phyloP scores from a whole-genome alignment of 1,140 invertebrate genomes.

The Euglossa dilemma region DNA sequence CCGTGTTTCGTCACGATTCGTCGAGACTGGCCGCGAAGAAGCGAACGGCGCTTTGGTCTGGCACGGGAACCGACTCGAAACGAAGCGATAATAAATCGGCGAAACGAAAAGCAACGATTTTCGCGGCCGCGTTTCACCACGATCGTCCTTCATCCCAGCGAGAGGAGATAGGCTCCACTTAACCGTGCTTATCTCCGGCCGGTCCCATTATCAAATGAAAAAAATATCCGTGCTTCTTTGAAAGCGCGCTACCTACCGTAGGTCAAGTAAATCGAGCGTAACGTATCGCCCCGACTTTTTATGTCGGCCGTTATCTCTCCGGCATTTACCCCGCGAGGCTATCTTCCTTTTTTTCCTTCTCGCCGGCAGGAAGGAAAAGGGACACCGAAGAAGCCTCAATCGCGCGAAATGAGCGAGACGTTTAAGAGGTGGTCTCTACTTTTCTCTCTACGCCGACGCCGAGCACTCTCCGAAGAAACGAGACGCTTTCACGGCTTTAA shows the following conservation, averaged over 20 bases:
- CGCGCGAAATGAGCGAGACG: constrained; percentile 25
- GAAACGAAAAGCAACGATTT: neutral
- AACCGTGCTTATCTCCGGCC: constrained; percentile 23
- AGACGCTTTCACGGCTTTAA: constrained; percentile 9
- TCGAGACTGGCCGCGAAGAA: neutral
- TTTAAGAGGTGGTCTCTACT: neutral
- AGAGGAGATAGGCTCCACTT: neutral
- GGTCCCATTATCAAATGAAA: constrained; percentile 6
- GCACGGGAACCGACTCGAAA: neutral
- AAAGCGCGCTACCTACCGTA: neutral
- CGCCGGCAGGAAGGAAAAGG: neutral
- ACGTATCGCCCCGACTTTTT: constrained; percentile 20
- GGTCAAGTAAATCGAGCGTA: constrained; percentile 51
- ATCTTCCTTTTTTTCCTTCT: neutral
- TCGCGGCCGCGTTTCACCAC: no score
- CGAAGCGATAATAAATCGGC: neutral
- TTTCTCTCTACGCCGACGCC: neutral
- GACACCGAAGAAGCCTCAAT: neutral
- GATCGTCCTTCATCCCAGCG: neutral
- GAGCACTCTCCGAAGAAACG: neutral
- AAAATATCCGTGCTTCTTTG: constrained; percentile 22
- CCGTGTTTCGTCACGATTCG: neutral
- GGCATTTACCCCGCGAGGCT: constrained; percentile 11
- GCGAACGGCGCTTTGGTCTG: neutral
- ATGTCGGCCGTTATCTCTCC: constrained; percentile 15